Conservation (phyloP, 1,140 invertebrate species). For the Trachymyrmex septentrionalis region DNA sequence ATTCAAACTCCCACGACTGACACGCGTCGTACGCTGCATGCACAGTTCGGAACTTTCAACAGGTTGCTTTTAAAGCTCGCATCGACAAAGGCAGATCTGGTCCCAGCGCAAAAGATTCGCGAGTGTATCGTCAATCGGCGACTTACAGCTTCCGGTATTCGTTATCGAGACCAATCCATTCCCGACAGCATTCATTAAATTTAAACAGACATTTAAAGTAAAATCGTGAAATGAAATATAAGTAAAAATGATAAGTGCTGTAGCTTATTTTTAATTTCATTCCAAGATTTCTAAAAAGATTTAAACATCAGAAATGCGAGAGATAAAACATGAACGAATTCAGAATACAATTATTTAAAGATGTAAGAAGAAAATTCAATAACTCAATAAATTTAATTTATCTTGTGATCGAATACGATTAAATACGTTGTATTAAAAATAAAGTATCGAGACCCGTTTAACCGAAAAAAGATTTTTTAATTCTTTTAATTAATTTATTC, state of each 20-base stretch:
- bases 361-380: neutral
- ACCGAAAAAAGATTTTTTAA: too few relatives aligned
- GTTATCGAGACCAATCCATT: neutral
- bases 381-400: neutral
- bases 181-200: neutral
- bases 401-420: neutral
- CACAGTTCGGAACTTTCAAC: slow-evolving; percentile 63
- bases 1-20: slow-evolving; percentile 60
- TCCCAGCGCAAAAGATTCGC: slow-evolving; percentile 43
- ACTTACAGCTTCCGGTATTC: slow-evolving; percentile 36
- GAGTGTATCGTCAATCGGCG: slow-evolving; percentile 23
- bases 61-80: slow-evolving; percentile 70
- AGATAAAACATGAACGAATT: neutral
- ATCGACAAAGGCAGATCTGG: slow-evolving; percentile 60
- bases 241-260: neutral
- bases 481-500: too few relatives aligned
- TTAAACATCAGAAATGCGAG: neutral
- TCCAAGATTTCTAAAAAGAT: too few relatives aligned
- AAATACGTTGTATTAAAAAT: neutral
- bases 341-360: neutral
- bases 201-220: neutral
- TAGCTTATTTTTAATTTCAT: neutral
- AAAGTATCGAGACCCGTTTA: neutral
- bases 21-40: slow-evolving; percentile 56
- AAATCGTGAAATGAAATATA: neutral